Conservation (phyloP, 2,888 invertebrate genomes). For the Bugula neritina region DNA sequence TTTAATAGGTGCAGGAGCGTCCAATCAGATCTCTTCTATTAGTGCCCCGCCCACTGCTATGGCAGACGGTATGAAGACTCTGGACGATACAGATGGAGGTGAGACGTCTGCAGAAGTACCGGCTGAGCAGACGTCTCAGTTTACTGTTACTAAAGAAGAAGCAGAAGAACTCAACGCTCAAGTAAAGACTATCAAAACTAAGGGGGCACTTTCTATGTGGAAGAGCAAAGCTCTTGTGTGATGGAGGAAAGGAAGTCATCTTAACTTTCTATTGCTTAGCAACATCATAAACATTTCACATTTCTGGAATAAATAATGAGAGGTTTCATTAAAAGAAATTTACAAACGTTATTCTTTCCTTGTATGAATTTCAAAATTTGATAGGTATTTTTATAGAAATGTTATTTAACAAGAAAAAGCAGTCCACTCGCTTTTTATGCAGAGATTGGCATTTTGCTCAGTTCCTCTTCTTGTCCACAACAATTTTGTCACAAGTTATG, state of each 20-base stretch:
- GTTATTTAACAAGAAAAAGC: too few species aligned
- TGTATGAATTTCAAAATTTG: too few species aligned
- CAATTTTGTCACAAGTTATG: too few species aligned
- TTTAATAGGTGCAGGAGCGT: constrained; percentile 14
- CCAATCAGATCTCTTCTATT: not conserved
- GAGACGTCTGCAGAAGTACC: not conserved
- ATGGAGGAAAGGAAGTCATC: too few species aligned
- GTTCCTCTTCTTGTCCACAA: too few species aligned
- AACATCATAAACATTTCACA: too few species aligned
- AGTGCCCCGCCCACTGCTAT: constrained; percentile 5
- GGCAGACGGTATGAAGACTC: not conserved
- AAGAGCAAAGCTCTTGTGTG: constrained; percentile 22
- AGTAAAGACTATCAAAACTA: constrained; percentile 22
- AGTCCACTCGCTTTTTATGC: too few species aligned
- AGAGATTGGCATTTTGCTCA: too few species aligned
- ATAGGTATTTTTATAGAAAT: too few species aligned
- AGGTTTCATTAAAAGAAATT: not conserved
- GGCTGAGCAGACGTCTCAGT: not conserved
- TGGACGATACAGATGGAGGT: not conserved
- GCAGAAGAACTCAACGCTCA: constrained; percentile 20
- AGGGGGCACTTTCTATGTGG: constrained; percentile 25
- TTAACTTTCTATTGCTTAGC: too few species aligned
- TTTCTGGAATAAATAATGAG: too few species aligned
- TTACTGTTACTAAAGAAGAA: constrained; percentile 16
- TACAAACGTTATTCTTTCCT: not conserved